Evolutionary conservation across 2,113 vertebrate species (phyloP).

Genomic region (Tichodroma muraria): DNA sequence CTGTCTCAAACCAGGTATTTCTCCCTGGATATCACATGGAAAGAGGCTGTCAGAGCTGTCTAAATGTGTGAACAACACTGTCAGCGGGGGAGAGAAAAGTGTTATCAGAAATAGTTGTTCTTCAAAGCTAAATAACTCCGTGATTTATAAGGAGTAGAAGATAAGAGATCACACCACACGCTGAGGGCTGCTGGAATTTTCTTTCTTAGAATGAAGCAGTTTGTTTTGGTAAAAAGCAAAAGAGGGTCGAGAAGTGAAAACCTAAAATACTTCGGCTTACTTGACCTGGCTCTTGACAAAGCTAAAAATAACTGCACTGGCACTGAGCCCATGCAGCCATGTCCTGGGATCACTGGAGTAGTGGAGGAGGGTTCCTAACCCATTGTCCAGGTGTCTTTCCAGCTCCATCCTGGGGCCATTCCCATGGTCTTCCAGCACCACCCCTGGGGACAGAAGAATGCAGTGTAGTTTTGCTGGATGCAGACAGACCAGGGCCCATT

Average conservation of each 20-base stretch:
- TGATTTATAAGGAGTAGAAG: constrained; percentile 4
- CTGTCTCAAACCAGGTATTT: background rate
- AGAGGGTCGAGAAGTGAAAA: background rate
- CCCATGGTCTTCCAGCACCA: background rate
- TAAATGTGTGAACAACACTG: constrained; percentile 33
- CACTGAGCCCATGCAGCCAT: background rate
- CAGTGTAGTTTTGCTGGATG: background rate
- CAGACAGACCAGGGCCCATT: background rate
- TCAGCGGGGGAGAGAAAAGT: constrained; percentile 12
- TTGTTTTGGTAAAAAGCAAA: constrained; percentile 33
- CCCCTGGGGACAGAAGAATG: background rate
- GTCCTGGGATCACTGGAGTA: background rate
- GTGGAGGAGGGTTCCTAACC: background rate
- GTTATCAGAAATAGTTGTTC: constrained; percentile 15
- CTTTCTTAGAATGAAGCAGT: background rate
- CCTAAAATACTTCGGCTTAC: background rate
- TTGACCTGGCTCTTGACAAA: background rate
- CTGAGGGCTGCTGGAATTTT: background rate
- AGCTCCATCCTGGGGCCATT: background rate
- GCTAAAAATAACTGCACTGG: background rate
- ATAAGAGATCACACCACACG: background rate
- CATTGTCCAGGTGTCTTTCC: background rate
- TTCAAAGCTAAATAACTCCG: constrained; percentile 20
- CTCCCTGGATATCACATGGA: background rate
- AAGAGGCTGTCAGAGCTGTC: background rate